phyloP scores from a whole-genome alignment of 2,888 invertebrate genomes.

The Camponotus fellah region DNA sequence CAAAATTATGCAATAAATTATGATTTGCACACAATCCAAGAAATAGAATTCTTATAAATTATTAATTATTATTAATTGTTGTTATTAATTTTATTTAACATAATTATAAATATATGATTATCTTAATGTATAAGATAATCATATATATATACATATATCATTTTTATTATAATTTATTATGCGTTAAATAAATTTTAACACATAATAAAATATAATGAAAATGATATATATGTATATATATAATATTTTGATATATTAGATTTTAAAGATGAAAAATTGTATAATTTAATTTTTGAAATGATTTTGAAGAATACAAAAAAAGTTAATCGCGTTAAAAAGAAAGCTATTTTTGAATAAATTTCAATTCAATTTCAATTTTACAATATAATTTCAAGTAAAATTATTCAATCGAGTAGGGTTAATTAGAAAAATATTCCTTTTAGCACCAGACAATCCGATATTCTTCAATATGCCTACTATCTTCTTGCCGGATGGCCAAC shows the following conservation, averaged over 20 bases:
- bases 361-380: not conserved
- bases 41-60: not conserved
- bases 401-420: not conserved
- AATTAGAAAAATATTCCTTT: constrained; percentile 56
- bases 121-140: not conserved
- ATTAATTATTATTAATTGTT: not conserved
- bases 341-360: not conserved
- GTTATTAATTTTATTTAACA: not conserved
- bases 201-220: not conserved
- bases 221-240: not conserved
- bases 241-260: not conserved
- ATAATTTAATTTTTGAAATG: not conserved
- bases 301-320: not conserved
- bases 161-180: not conserved
- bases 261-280: not conserved
- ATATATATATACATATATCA: not conserved
- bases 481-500: constrained; percentile 87
- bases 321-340: not conserved
- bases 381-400: not conserved
- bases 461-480: constrained; percentile 85
- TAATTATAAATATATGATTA: not conserved
- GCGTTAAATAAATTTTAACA: not conserved
- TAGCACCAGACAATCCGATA: constrained; percentile 73
- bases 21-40: not conserved
- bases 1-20: constrained; percentile 8